Conservation (phyloP, 2,888 invertebrate genomes). For the Apamea crenata region DNA sequence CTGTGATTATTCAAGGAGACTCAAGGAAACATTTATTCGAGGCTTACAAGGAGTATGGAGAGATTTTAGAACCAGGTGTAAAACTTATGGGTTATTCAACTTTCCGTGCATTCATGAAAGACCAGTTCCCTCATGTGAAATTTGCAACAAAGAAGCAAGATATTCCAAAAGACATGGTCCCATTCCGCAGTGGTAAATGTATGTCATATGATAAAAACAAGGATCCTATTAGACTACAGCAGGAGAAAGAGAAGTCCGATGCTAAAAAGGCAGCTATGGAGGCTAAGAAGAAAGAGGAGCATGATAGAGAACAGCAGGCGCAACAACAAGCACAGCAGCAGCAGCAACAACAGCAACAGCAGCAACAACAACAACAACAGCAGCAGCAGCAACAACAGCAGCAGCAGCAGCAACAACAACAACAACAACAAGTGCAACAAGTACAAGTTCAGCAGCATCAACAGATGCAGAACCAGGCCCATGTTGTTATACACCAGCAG, state of each 20-base stretch:
- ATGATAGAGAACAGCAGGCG: conserved; percentile 84
- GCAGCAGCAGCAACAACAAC: conserved; percentile 83
- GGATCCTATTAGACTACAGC: conserved; percentile 87
- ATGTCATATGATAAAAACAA: conserved; percentile 89
- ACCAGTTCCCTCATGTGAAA: conserved; percentile 94
- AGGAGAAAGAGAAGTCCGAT: conserved; percentile 88
- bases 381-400: conserved; percentile 83
- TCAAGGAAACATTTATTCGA: conserved; percentile 93
- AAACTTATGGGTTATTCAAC: conserved; percentile 95
- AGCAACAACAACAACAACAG: conserved; percentile 70
- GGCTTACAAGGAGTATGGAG: conserved; percentile 93
- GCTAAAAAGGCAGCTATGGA: conserved; percentile 89
- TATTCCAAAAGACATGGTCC: conserved; percentile 86
- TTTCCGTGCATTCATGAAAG: conserved; percentile 95
- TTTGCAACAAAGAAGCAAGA: conserved; percentile 92
- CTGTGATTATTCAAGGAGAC: conserved; percentile 88
- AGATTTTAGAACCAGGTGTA: conserved; percentile 92
- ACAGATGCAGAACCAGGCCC: conserved; percentile 84
- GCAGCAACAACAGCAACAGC: conserved; percentile 77
- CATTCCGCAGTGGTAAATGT: conserved; percentile 90
- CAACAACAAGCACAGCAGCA: conserved; percentile 83
- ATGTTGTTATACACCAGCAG: conserved; percentile 86
- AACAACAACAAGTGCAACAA: conserved; percentile 85
- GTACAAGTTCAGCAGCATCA: conserved; percentile 86
- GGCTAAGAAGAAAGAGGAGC: conserved; percentile 88